Conservation (phyloP, 2,888 invertebrate species). For the Pseudococcus longispinus region DNA sequence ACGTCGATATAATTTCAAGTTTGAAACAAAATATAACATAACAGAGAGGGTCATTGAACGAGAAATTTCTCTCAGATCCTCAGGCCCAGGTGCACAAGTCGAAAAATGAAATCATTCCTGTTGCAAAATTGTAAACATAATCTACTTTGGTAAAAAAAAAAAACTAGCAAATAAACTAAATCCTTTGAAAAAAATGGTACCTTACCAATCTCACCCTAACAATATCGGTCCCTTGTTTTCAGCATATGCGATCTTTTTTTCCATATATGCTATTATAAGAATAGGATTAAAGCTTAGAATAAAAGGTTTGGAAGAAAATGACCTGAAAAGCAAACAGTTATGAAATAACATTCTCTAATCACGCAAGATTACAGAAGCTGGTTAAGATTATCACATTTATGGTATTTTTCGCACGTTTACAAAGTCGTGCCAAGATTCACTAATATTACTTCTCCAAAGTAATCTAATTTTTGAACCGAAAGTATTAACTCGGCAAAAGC, state of each 20-base stretch:
- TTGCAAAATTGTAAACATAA: conserved; percentile 24
- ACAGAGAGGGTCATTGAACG: neutral
- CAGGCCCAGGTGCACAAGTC: neutral
- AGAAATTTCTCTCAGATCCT: neutral
- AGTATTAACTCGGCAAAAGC: neutral
- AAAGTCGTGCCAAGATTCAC: conserved; percentile 15
- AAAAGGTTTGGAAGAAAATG: conserved; percentile 5
- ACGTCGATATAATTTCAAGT: neutral
- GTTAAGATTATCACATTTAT: conserved; percentile 39
- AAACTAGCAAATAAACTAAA: neutral
- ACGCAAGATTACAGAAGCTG: neutral
- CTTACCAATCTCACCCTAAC: neutral
- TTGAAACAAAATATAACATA: neutral
- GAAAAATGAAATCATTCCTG: conserved; percentile 1
- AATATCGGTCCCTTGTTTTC: conserved; percentile 31
- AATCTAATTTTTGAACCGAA: conserved; percentile 16
- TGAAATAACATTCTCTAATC: conserved; percentile 43
- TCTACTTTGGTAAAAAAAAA: conserved; percentile 21
- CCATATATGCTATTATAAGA: neutral
- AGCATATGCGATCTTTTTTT: neutral
- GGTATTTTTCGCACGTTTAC: conserved; percentile 38
- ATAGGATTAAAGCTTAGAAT: conserved; percentile 32
- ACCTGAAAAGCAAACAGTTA: conserved; percentile 38
- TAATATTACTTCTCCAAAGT: neutral
- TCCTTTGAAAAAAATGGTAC: conserved; percentile 10